Evolutionary conservation across 2,797 vertebrate species (phyloP).

Genomic region (Sebastes iracundus): DNA sequence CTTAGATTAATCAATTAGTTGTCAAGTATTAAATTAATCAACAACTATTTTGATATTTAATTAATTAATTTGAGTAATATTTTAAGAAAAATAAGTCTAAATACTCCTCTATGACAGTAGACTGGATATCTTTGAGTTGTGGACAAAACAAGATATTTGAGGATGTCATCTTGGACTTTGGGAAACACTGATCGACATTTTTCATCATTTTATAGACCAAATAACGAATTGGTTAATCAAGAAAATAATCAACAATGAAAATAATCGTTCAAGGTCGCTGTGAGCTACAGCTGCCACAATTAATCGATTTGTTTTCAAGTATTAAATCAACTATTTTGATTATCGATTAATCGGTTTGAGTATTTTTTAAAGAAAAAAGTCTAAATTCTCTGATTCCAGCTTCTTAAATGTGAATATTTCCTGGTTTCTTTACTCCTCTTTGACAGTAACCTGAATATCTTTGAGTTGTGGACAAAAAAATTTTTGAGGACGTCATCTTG

Average conservation of each 20-base stretch:
- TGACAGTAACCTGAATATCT: neutral
- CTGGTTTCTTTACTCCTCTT: neutral
- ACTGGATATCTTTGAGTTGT: neutral
- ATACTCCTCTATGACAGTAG: neutral
- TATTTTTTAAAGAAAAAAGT: neutral
- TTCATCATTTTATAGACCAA: neutral
- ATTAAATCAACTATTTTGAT: neutral
- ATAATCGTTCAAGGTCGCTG: neutral
- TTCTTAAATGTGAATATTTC: neutral
- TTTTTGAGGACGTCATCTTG: neutral
- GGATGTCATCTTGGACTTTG: neutral
- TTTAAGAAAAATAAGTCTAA: neutral
- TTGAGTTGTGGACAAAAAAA: neutral
- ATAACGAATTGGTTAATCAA: rapidly evolving
- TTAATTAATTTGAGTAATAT: no score
- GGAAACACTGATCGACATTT: rapidly evolving
- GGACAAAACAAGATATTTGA: neutral
- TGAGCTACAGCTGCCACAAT: neutral
- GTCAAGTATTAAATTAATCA: no score
- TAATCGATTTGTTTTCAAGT: neutral
- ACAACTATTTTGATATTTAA: no score
- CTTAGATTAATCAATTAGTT: no score
- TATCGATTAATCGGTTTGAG: neutral
- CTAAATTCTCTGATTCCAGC: rapidly evolving
- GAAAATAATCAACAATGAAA: neutral